These are phyloP conservation scores for Candoia aspera DNA, from an alignment of 2,113 vertebrate genomes.

Conservation along the genomic window DNA sequence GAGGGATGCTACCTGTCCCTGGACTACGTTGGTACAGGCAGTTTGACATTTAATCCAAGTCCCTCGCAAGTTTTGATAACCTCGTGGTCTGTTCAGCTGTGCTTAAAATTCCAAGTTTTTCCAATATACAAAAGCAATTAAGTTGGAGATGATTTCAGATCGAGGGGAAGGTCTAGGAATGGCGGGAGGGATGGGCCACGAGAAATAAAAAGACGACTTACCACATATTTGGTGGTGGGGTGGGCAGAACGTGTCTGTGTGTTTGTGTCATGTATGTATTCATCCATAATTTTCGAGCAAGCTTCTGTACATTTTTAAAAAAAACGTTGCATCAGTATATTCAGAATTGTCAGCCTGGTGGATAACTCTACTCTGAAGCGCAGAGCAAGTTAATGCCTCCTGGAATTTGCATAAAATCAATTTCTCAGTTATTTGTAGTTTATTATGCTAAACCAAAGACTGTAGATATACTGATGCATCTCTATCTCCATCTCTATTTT, in stretches of 20 bases:
- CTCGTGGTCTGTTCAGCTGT: constrained; percentile 74
- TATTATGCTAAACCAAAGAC: neutral
- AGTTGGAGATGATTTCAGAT: constrained; percentile 35
- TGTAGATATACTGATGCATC: neutral
- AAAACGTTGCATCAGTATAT: neutral
- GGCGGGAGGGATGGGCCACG: constrained; percentile 36
- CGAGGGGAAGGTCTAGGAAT: neutral
- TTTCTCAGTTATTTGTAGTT: neutral
- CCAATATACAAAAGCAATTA: constrained; percentile 63
- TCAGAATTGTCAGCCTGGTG: neutral
- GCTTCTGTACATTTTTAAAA: neutral
- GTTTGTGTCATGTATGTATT: neutral
- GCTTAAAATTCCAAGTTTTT: constrained; percentile 62
- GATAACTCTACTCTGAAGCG: neutral
- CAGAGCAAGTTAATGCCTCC: neutral
- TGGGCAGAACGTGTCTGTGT: neutral
- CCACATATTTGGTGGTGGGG: neutral
- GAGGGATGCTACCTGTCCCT: constrained; percentile 25
- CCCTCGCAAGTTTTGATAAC: constrained; percentile 87
- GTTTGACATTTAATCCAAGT: constrained; percentile 73
- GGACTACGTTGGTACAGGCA: constrained; percentile 77
- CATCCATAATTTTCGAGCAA: neutral
- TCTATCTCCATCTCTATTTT: neutral
- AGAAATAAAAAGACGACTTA: neutral
- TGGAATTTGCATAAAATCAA: neutral